phyloP scores from a whole-genome alignment of 2,888 invertebrate genomes.

The Syritta pipiens region DNA sequence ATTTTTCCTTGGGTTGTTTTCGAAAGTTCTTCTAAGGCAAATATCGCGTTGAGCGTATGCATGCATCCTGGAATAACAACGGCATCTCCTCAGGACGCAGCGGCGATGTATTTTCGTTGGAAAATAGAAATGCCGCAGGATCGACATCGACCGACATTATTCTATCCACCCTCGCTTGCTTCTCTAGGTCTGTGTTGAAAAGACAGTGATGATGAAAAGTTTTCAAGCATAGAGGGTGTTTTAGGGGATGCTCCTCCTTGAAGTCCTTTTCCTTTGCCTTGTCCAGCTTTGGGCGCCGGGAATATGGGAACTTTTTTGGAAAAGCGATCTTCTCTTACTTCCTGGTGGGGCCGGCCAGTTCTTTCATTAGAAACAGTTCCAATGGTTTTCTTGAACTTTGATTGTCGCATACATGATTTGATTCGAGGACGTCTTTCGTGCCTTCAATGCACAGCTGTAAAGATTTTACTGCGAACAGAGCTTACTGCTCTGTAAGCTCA shows the following conservation, averaged over 20 bases:
- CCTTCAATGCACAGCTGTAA: too few species aligned
- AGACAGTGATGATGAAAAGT: conserved; percentile 55
- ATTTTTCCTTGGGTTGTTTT: conserved; percentile 59
- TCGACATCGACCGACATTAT: conserved; percentile 50
- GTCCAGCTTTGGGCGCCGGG: too few species aligned
- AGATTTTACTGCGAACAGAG: too few species aligned
- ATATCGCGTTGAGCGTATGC: conserved; percentile 51
- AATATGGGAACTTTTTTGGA: too few species aligned
- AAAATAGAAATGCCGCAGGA: conserved; percentile 53
- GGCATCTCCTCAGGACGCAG: conserved; percentile 20
- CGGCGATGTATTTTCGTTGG: conserved; percentile 13
- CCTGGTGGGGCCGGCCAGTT: too few species aligned
- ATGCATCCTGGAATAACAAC: conserved; percentile 32
- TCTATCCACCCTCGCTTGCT: conserved; percentile 10
- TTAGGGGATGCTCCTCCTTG: not conserved
- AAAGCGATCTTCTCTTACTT: too few species aligned
- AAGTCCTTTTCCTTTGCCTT: not conserved
- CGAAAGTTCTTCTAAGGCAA: conserved; percentile 48
- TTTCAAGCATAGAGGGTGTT: conserved; percentile 30
- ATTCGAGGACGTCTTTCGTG: too few species aligned
- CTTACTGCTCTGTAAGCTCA: too few species aligned
- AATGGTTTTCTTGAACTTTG: too few species aligned
- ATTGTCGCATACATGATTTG: too few species aligned
- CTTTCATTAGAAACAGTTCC: too few species aligned
- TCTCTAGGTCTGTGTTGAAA: too few species aligned